Base-by-base conservation (phyloP, 2,113 vertebrate genomes). In the Illadopsis cleaveri region DNA sequence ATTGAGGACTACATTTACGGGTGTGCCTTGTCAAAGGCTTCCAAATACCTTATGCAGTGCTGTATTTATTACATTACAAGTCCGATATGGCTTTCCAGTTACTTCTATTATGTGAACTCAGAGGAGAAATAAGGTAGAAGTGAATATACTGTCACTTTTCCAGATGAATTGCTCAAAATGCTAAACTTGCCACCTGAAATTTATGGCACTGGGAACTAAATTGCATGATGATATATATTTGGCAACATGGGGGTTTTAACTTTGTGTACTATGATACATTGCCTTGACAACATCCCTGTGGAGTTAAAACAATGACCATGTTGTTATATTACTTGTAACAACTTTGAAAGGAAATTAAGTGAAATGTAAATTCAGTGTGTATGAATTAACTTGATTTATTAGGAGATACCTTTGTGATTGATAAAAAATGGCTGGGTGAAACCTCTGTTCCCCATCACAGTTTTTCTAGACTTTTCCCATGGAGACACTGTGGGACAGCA, bases 121-220 rank as follows among this genome's bases (percentile, higher is more conserved):
- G 79, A 97, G 72, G 60, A 94, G 65, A 92, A 95, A 88, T 86
- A 93, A 93, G 76, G 79, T 58, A 86, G 90, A 83, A 97, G 82
- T 90, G 93, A 94, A 96, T 93, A 90, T 62, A 40, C 62, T 95
- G 84, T 80, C 70, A 92, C 64, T 83, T 88, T 86, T 90, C 56
- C 48, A 90, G 86, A 94, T 38, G 35, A 89, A 92, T 82, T 89
- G 64, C 23, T 95, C 76, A 91, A 93, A 93, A 96, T 92, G 47
- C 18, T 93, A 60, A 88, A 86, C 44, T 70, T 84, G 60, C 68
- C 37, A 64, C 37, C 15, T 44, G 68, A 92, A 82, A 95, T 93
- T 75, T 94, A 90, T 70, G 48, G 51, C 69, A 56, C 48, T 45
- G 21, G 79, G 47, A 88, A 80, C 56, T 84, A 73, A 90, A 90